These are phyloP conservation scores for Danio kyathit DNA, from an alignment of 2,797 vertebrate genomes.

Conservation along the genomic window DNA sequence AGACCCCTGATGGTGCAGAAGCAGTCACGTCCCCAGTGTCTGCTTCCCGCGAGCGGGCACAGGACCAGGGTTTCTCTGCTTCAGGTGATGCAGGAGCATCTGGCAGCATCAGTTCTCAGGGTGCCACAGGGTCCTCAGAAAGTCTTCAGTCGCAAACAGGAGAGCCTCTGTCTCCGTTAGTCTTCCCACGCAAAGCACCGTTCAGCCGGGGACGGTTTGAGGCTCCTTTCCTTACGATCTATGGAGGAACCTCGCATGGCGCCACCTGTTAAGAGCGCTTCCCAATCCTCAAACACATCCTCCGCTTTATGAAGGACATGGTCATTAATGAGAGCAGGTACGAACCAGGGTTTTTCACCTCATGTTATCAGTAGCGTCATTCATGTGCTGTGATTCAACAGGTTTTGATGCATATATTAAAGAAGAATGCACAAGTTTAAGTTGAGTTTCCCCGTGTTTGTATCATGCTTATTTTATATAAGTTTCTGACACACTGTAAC, in stretches of 20 bases:
- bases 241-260: slow-evolving; percentile 87
- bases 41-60: slow-evolving; percentile 46
- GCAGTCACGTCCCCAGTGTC: slow-evolving; percentile 31
- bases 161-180: slow-evolving; percentile 83
- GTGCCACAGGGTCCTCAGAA: slow-evolving; percentile 75
- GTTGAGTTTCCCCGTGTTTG: background rate
- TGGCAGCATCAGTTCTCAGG: slow-evolving; percentile 59
- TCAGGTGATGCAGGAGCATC: slow-evolving; percentile 62
- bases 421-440: background rate
- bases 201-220: slow-evolving; percentile 89
- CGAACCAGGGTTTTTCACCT: background rate
- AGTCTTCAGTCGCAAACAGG: slow-evolving; percentile 75
- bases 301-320: slow-evolving; percentile 94
- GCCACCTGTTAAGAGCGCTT: slow-evolving; percentile 89
- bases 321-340: slow-evolving; percentile 88
- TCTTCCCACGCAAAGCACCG: slow-evolving; percentile 83
- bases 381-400: background rate
- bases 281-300: slow-evolving; percentile 86
- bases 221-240: slow-evolving; percentile 93
- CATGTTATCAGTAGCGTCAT: background rate
- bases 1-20: slow-evolving; percentile 34
- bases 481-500: background rate
- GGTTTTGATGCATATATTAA: background rate
- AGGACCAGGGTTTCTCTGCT: slow-evolving; percentile 59
- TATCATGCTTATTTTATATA: background rate